phyloP scores from a whole-genome alignment of 2,888 invertebrate genomes.

The Erebia palarica region DNA sequence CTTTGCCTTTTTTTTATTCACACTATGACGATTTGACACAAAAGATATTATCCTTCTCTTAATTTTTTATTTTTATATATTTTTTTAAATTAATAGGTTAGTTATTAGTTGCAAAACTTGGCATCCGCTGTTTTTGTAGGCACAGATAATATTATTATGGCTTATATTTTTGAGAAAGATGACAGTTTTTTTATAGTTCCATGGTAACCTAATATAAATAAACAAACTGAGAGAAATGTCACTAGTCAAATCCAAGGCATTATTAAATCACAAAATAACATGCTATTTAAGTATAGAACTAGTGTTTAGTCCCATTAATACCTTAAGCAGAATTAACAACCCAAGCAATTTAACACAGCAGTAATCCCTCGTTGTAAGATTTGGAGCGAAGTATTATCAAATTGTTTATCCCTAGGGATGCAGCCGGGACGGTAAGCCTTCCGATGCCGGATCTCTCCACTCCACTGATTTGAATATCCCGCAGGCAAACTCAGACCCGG shows the following conservation, averaged over 20 bases:
- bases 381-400: slow-evolving; percentile 19
- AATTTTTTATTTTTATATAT: background rate
- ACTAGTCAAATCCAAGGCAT: too few relatives aligned
- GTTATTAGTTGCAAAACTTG: too few relatives aligned
- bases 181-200: too few relatives aligned
- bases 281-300: too few relatives aligned
- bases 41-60: background rate
- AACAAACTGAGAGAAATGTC: too few relatives aligned
- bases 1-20: background rate
- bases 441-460: slow-evolving; percentile 23
- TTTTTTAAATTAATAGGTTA: too few relatives aligned
- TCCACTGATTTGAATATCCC: slow-evolving; percentile 32
- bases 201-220: too few relatives aligned
- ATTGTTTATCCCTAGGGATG: slow-evolving; percentile 23
- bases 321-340: background rate
- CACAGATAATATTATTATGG: too few relatives aligned
- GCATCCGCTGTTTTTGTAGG: too few relatives aligned
- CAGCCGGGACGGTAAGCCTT: slow-evolving; percentile 13
- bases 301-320: too few relatives aligned
- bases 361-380: slow-evolving; percentile 7
- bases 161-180: too few relatives aligned
- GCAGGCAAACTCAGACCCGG: slow-evolving; percentile 19
- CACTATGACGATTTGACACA: slow-evolving; percentile 6
- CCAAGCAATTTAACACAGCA: background rate
- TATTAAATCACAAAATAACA: too few relatives aligned